Conservation (phyloP, 2,113 vertebrate genomes). For the Mustela lutreola region DNA sequence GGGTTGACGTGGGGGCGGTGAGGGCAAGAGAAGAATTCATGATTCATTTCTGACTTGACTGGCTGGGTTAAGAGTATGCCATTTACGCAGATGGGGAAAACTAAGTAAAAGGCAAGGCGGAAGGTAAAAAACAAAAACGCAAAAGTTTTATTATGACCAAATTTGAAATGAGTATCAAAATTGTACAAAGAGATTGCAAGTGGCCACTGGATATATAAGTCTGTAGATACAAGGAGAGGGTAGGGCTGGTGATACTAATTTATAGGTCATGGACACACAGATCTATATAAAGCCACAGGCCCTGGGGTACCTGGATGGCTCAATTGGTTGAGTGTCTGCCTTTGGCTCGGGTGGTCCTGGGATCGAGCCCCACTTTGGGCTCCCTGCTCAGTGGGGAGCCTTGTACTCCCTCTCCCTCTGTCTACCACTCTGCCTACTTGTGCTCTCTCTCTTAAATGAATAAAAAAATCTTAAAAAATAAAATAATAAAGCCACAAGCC, state of each 20-base stretch:
- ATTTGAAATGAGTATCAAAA: not conserved
- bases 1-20: not conserved
- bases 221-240: not conserved
- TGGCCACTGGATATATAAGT: not conserved
- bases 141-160: conserved; percentile 20
- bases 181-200: not conserved
- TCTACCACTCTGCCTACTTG: no score
- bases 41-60: not conserved
- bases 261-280: not conserved
- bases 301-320: not conserved
- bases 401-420: no score
- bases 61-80: not conserved
- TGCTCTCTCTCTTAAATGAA: no score
- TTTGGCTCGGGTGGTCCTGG: no score
- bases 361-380: no score
- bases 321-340: no score
- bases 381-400: no score
- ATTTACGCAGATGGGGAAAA: conserved; percentile 1
- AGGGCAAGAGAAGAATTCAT: not conserved
- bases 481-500: not conserved
- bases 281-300: not conserved
- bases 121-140: not conserved
- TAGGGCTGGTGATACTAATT: not conserved
- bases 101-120: not conserved
- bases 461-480: no score